phyloP scores from a whole-genome alignment of 1,140 invertebrate genomes.

The Drosophila burlai region DNA sequence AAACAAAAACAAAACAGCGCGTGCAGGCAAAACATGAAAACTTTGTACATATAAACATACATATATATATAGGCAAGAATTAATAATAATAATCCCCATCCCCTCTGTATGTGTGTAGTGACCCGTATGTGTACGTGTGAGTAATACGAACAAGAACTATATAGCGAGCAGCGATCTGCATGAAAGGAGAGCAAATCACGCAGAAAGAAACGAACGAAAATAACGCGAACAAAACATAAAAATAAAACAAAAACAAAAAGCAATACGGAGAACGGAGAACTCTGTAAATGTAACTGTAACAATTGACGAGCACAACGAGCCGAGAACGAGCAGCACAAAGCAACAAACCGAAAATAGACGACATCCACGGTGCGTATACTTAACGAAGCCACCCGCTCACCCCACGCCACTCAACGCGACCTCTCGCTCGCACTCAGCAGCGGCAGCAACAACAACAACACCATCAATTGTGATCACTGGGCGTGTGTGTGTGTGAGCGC shows the following conservation, averaged over 20 bases:
- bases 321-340: constrained; percentile 63
- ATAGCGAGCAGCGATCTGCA: constrained; percentile 73
- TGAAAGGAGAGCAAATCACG: constrained; percentile 41
- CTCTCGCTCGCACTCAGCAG: constrained; percentile 25
- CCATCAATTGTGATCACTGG: constrained; percentile 61
- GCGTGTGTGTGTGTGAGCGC: constrained; percentile 9
- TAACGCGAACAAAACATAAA: constrained; percentile 59
- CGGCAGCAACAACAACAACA: constrained; percentile 3
- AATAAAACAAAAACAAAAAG: constrained; percentile 30
- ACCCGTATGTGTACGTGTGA: constrained; percentile 46
- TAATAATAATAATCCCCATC: constrained; percentile 31
- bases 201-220: constrained; percentile 64
- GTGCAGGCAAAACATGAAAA: constrained; percentile 55
- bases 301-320: constrained; percentile 61
- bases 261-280: constrained; percentile 38
- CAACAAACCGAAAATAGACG: constrained; percentile 81
- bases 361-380: constrained; percentile 76
- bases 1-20: constrained; percentile 53
- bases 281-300: constrained; percentile 42
- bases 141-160: constrained; percentile 55
- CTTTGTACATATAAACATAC: constrained; percentile 41
- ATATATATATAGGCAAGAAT: constrained; percentile 9
- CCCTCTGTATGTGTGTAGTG: constrained; percentile 25
- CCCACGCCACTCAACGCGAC: constrained; percentile 40
- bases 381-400: constrained; percentile 48